A percentile compares a stretch with the other conserved stretches of the same genome.
Conservation (phyloP, 1,140 invertebrate species). For the Brachionus paranguensis region DNA sequence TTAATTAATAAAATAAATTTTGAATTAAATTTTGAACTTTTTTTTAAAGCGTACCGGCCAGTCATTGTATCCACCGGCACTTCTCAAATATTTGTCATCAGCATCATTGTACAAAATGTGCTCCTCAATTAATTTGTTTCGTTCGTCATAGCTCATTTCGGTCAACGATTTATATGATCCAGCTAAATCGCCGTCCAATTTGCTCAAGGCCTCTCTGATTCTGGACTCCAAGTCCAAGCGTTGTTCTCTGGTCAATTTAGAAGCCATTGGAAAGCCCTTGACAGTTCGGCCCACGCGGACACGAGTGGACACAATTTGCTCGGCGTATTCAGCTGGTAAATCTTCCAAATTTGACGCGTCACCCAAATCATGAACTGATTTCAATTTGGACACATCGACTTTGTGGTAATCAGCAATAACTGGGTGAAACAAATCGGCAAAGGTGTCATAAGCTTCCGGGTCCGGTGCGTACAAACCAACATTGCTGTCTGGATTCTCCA, state of each 20-base stretch:
- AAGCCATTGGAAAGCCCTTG: constrained; percentile 32
- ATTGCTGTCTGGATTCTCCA: constrained; percentile 33
- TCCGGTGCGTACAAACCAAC: constrained; percentile 36
- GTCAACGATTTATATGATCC: constrained; percentile 30
- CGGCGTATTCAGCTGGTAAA: not conserved
- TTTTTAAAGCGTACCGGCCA: constrained; percentile 24
- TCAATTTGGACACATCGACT: constrained; percentile 37
- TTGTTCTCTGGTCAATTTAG: constrained; percentile 29
- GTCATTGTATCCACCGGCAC: constrained; percentile 39
- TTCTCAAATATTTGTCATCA: constrained; percentile 32
- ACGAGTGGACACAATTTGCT: constrained; percentile 37
- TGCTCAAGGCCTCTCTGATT: constrained; percentile 27
- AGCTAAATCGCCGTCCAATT: constrained; percentile 34
- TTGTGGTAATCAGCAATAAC: constrained; percentile 49
- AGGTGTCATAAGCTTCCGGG: constrained; percentile 45
- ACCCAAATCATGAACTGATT: constrained; percentile 38
- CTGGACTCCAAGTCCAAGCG: constrained; percentile 19
- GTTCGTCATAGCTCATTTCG: constrained; percentile 38
- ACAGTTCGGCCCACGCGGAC: constrained; percentile 19
- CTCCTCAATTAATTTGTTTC: constrained; percentile 40
- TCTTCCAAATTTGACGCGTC: constrained; percentile 27
- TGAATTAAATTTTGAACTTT: not conserved
- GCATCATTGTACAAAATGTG: constrained; percentile 40
- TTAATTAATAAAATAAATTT: not conserved
- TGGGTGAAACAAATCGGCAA: constrained; percentile 45